Base-by-base conservation (phyloP, 1,140 invertebrate species). In the Pachypeltis micranthus region DNA sequence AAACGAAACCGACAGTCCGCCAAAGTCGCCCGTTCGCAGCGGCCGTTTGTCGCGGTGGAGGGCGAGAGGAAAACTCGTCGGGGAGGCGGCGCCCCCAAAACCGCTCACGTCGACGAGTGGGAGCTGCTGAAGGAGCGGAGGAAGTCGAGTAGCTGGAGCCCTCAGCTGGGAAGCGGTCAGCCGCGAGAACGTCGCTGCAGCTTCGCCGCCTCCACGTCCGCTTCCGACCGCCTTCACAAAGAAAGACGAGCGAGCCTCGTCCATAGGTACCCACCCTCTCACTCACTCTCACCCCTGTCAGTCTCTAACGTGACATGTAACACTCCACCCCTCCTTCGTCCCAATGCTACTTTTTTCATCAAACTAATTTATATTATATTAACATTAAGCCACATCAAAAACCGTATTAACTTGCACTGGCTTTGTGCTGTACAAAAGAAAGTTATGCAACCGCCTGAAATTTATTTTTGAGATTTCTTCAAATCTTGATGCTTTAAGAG, bases 211-310 rank as follows among this genome's bases (percentile, higher is more conserved):
- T 27, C 65, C 61, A 19, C 54, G 65, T 12, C 63, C 68, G 57
- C 61, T 65, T 23, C 62, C 31, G 56, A 63, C n/a, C 65, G 65
- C 55, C 57, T 58, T 47, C 57, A 57, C 21, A 65, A 68, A 21
- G 72, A 72, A 39, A 64, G 72, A 1, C 47, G 71, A 16, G 69
- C 71, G 39, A 72, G 71, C 51, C 67, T 73, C 44, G 72, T 73
- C 3, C 66, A 68, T 44, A 73, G 72, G 72, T 73, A 70, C 54
- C 54, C 16, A 58, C 61, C 23, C 24, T 2, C 29, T 23, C 3
- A 2, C n/a, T n/a, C n/a, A n/a, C n/a, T n/a, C n/a, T n/a, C n/a
- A n/a, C n/a, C n/a, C n/a, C n/a, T n/a, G n/a, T n/a, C n/a, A n/a
- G n/a, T n/a, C n/a, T n/a, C n/a, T n/a, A n/a, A n/a, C n/a, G n/a